Evolutionary conservation across 1,140 invertebrate genomes (phyloP).

Genomic region (Pachyrhynchus sulphureomaculatus): DNA sequence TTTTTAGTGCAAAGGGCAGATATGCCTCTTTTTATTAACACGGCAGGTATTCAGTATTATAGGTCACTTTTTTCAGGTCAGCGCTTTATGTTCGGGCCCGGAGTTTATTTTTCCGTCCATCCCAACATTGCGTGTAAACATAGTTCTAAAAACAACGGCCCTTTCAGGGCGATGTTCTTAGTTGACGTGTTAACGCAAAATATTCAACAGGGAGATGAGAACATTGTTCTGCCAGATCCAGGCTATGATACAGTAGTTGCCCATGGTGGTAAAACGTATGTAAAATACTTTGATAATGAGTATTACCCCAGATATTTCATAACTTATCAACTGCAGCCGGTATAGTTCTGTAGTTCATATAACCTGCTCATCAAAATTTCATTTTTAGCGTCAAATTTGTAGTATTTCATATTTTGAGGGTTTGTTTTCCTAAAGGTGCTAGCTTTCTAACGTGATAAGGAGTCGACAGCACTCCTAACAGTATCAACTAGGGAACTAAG

Average conservation of each 20-base stretch:
- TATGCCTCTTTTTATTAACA: too few relatives aligned
- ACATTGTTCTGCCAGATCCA: conserved; percentile 25
- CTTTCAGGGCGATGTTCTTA: conserved; percentile 31
- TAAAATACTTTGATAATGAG: conserved; percentile 38
- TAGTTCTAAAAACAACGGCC: conserved; percentile 19
- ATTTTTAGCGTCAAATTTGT: too few relatives aligned
- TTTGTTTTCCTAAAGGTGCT: too few relatives aligned
- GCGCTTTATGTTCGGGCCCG: conserved; percentile 33
- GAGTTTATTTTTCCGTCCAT: conserved; percentile 34
- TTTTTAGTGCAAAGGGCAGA: too few relatives aligned
- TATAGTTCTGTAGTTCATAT: too few relatives aligned
- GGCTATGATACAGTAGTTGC: conserved; percentile 32
- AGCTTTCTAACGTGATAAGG: too few relatives aligned
- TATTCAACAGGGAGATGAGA: conserved; percentile 4
- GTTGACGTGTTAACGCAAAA: conserved; percentile 31
- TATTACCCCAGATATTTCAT: conserved; percentile 37
- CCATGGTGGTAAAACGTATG: conserved; percentile 23
- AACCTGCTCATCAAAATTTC: too few relatives aligned
- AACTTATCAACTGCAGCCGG: conserved; percentile 3
- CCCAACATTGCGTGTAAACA: conserved; percentile 23
- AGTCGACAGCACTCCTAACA: too few relatives aligned
- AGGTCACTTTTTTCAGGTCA: conserved; percentile 2
- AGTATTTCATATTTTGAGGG: too few relatives aligned
- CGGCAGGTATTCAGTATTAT: too few relatives aligned
- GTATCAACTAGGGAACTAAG: too few relatives aligned